phyloP scores from a whole-genome alignment of 2,113 vertebrate species.

The Spea multiplicata region DNA sequence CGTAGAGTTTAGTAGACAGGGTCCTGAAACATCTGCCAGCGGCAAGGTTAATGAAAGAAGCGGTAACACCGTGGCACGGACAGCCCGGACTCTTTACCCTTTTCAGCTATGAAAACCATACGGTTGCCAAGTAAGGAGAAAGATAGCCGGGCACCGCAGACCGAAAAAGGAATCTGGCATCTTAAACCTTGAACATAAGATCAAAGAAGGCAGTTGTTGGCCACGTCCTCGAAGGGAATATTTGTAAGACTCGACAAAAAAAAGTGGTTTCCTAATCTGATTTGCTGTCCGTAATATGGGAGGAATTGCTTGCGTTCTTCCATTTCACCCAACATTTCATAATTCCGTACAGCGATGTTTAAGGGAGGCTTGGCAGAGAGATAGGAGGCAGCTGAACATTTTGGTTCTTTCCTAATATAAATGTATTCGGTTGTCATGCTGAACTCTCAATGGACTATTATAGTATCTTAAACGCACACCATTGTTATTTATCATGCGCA shows the following conservation, averaged over 20 bases:
- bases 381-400: too few species aligned
- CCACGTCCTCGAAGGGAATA: conserved; percentile 9
- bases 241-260: conserved; percentile 23
- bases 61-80: not conserved
- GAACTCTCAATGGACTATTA: too few species aligned
- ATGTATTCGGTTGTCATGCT: too few species aligned
- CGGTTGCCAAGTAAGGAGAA: conserved; percentile 4
- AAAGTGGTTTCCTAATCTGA: conserved; percentile 34
- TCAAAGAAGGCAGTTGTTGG: conserved; percentile 36
- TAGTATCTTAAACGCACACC: too few species aligned
- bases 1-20: not conserved
- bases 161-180: conserved; percentile 20
- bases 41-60: not conserved
- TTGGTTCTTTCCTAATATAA: too few species aligned
- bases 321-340: too few species aligned
- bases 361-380: too few species aligned
- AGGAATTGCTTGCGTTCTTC: too few species aligned
- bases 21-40: not conserved
- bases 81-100: conserved; percentile 4
- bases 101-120: conserved; percentile 20
- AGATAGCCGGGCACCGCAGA: conserved; percentile 10
- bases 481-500: too few species aligned
- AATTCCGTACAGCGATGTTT: too few species aligned
- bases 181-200: conserved; percentile 28
- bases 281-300: conserved; percentile 15